Evolutionary conservation across 1,140 invertebrate species (phyloP), one percentile per base, ranked within the genome.

Genomic region (Eciton burchellii): DNA sequence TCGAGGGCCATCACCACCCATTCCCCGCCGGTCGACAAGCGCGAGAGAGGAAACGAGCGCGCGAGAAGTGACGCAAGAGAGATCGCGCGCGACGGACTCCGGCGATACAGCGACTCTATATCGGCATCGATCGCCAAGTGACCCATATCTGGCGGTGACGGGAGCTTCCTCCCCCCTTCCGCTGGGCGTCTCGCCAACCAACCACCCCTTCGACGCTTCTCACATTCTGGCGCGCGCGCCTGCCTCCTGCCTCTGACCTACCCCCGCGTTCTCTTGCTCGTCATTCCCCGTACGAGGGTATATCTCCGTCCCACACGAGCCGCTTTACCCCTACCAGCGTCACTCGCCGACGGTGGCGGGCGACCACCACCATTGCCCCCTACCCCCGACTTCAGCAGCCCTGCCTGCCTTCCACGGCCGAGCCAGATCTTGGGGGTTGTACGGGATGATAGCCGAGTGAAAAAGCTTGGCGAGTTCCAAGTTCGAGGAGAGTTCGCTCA

Each of bases 111-210:
- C 62, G 81, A 81, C 84, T 88, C 84, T 91, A 83, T 92, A 88
- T 88, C 87, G 87, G 84, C 87, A 94, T 94, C 93, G 93, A 94
- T 94, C 92, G 91, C 87, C 79, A 89, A 93, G 91, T 94, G 93
- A 94, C 93, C 93, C 91, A 94, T 93, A 93, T 94, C 92, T 90
- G 90, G 89, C 83, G 71, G 84, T 89, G 87, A 89, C 85, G 85
- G 88, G 88, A 89, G 82, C 87, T 85, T 84, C 89, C 79, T 63
- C 88, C 77, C 88, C 49, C 76, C 29, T n/a, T 66, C 60, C 41
- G 49, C 74, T 52, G 21, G 65, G 63, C 19, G n/a, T 56, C 54
- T 54, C 70, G 54, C 35, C 49, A 60, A 57, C 83, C 83, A 66
- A 60, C 82, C 82, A 8, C 83, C 47, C 52, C 66, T 63, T 11